phyloP scores from a whole-genome alignment of 1,140 invertebrate genomes.

The Euwallacea similis region DNA sequence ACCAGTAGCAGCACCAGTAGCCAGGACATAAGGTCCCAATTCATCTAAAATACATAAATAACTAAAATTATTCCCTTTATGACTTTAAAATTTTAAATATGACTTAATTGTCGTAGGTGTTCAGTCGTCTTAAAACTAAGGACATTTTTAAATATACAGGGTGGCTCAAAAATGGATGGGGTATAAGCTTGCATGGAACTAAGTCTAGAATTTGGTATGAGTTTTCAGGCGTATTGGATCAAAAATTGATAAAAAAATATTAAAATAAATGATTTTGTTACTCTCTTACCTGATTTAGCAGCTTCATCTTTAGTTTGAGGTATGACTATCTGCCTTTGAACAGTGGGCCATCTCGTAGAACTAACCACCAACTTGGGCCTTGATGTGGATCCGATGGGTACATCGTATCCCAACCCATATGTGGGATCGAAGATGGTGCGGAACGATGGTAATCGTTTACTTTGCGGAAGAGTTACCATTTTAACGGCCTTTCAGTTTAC shows the following conservation, averaged over 20 bases:
- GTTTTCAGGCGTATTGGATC: too few relatives aligned
- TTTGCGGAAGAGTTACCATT: slow-evolving; percentile 22
- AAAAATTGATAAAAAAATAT: too few relatives aligned
- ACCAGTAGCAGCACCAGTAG: slow-evolving; percentile 37
- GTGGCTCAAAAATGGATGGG: too few relatives aligned
- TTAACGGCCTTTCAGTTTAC: background rate
- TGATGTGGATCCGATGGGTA: background rate
- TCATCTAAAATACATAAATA: slow-evolving; percentile 45
- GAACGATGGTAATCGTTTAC: slow-evolving; percentile 18
- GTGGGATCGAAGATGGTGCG: slow-evolving; percentile 16
- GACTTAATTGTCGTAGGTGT: background rate
- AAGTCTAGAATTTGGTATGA: background rate
- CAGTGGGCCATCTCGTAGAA: slow-evolving; percentile 15
- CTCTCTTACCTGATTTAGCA: slow-evolving; percentile 20
- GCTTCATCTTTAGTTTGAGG: slow-evolving; percentile 2
- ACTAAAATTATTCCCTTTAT: background rate
- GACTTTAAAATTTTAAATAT: background rate
- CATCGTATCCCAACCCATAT: slow-evolving; percentile 15
- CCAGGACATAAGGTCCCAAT: slow-evolving; percentile 42
- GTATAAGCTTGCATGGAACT: too few relatives aligned
- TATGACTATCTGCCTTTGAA: slow-evolving; percentile 24
- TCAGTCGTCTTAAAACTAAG: background rate
- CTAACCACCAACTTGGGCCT: background rate
- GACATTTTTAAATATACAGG: background rate
- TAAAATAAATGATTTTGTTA: background rate